Evolutionary conservation across 2,888 invertebrate species (phyloP).

Genomic region (Operophtera brumata): DNA sequence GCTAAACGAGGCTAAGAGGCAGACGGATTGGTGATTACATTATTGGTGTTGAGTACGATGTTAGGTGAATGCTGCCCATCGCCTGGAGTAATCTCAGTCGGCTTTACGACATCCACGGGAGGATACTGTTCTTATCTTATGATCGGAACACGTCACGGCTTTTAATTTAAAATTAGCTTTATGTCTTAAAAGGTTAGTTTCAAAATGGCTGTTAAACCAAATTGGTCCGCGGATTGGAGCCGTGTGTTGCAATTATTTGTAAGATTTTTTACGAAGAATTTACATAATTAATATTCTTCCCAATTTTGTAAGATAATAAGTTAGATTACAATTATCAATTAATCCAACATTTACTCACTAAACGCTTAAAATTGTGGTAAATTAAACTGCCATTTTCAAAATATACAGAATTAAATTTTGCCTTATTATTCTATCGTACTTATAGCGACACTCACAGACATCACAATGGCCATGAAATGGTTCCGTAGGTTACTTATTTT

Average conservation of each 20-base stretch:
- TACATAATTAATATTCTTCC: neutral
- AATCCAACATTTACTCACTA: neutral
- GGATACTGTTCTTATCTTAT: neutral
- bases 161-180: neutral
- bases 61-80: too few species aligned
- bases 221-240: neutral
- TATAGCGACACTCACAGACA: neutral
- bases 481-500: neutral
- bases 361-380: neutral
- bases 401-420: neutral
- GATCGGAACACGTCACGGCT: too few species aligned
- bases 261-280: neutral
- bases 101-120: neutral
- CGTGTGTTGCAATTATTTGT: neutral
- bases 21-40: too few species aligned
- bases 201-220: neutral
- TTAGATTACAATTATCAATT: neutral
- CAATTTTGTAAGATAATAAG: conserved; percentile 2
- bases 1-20: too few species aligned
- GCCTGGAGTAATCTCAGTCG: too few species aligned
- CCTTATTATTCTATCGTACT: neutral
- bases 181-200: neutral
- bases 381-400: conserved; percentile 7
- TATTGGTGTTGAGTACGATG: too few species aligned
- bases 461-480: neutral